A percentile compares a stretch with the other conserved stretches of the same genome.
Conservation (phyloP, 2,888 invertebrate species). For the Cephus nigrinus region DNA sequence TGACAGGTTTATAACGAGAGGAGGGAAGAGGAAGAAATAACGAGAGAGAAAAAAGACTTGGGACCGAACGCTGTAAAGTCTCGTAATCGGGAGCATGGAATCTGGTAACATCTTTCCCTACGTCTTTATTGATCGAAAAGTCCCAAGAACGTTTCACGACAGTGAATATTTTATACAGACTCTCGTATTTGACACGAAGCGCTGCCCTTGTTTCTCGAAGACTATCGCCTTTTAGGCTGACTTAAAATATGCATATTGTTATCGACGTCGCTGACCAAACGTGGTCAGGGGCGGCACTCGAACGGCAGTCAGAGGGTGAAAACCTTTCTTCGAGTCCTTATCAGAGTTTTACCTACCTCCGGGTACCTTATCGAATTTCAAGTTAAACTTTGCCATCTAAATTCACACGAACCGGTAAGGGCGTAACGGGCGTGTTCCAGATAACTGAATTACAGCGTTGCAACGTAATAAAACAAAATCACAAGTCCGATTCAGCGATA, state of each 20-base stretch:
- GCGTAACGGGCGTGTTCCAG: background rate
- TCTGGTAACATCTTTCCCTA: background rate
- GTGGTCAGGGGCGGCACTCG: constrained; percentile 9
- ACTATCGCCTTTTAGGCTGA: constrained; percentile 34
- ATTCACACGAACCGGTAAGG: background rate
- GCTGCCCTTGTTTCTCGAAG: constrained; percentile 26
- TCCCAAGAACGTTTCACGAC: background rate
- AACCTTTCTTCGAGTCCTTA: background rate
- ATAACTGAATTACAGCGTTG: background rate
- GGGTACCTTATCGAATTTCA: background rate
- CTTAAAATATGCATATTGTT: constrained; percentile 37
- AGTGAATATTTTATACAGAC: background rate
- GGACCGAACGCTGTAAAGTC: background rate
- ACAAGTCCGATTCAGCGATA: background rate
- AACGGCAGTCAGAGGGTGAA: background rate
- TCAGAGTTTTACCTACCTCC: background rate
- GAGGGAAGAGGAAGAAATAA: background rate
- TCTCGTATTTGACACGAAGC: background rate
- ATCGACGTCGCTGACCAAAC: constrained; percentile 28
- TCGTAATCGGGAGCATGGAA: background rate
- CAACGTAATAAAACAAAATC: background rate
- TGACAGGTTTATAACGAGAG: background rate
- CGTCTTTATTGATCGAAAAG: background rate
- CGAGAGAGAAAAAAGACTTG: background rate
- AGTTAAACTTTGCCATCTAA: background rate